Evolutionary conservation across 1,140 invertebrate genomes (phyloP), one percentile per base, ranked within the genome.

Genomic region (Cephus cinctus): DNA sequence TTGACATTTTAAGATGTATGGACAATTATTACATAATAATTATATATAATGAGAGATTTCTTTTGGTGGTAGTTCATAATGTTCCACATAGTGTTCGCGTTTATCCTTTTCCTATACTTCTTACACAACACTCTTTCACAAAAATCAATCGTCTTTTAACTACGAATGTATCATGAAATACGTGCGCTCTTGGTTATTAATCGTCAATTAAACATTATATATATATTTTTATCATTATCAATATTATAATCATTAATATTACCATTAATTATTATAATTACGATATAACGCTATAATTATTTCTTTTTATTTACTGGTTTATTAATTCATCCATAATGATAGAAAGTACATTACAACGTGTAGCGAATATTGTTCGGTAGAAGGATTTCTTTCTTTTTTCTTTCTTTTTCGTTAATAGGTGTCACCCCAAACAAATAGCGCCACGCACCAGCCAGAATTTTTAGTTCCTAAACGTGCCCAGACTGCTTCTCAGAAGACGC

Each of bases 11-110:
- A 74, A 71, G 70, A 73, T 65, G 69, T 74, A 73, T 74, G 71
- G 71, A 74, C 71, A 74, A 74, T 74, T 73, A 74, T 74, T 73
- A 74, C 67, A 74, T 74, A 74, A 74, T 74, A 73, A 72, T 74
- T 73, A 68, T 67, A 74, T 74, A 74, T 68, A 65, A 67, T 74
- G 69, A 72, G 66, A 69, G 46, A 54, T 60, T 69, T 68, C 52
- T 53, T 60, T 65, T 69, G 68, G 59, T 69, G 60, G 66, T 72
- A 65, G 59, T 41, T 9, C 22, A n/a, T 72, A 70, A 69, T 55
- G 56, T 60, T 56, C 58, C 58, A 57, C 55, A 38, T 41, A 41
- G n/a, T 8, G 6, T n/a, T 27, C 25, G 6, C n/a, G 9, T 30
- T 25, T 11, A 12, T 19, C 5, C 38, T 5, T 46, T 41, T 27